Evolutionary conservation across 2,888 invertebrate species (phyloP).

Genomic region (Hydroisotoma schaefferi): DNA sequence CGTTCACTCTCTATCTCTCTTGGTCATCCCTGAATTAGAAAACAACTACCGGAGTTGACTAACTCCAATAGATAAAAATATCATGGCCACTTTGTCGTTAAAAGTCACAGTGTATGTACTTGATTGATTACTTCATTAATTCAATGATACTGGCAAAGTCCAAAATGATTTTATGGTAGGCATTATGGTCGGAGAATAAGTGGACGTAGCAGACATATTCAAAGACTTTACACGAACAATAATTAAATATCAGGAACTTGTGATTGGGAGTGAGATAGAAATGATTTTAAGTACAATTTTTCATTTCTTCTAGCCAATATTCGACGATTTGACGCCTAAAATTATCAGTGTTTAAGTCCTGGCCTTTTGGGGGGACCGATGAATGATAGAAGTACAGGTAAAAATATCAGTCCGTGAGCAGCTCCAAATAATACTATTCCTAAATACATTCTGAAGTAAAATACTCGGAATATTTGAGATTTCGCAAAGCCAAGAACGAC

Average conservation of each 20-base stretch:
- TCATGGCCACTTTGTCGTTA: conserved; percentile 13
- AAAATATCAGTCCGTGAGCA: conserved; percentile 92
- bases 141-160: conserved; percentile 1
- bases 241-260: conserved; percentile 6
- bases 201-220: not conserved
- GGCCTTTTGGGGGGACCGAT: conserved; percentile 45
- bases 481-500: conserved; percentile 94
- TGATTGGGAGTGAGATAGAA: not conserved
- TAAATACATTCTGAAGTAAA: conserved; percentile 97
- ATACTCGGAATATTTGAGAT: conserved; percentile 94
- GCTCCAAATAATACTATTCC: conserved; percentile 97
- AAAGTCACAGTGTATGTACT: conserved; percentile 5
- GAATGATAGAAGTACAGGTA: conserved; percentile 79
- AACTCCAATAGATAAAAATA: conserved; percentile 3
- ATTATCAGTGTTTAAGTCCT: conserved; percentile 12
- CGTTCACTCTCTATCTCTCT: too few relatives aligned
- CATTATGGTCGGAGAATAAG: not conserved
- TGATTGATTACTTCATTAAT: conserved; percentile 1
- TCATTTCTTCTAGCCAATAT: not conserved
- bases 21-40: too few relatives aligned
- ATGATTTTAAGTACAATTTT: not conserved
- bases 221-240: not conserved
- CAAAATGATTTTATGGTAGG: not conserved
- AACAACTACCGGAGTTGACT: too few relatives aligned
- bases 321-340: not conserved